Evolutionary conservation across 2,888 invertebrate species (phyloP), one percentile per base, ranked within the genome.

Genomic region (Pyrocoelia pectoralis): DNA sequence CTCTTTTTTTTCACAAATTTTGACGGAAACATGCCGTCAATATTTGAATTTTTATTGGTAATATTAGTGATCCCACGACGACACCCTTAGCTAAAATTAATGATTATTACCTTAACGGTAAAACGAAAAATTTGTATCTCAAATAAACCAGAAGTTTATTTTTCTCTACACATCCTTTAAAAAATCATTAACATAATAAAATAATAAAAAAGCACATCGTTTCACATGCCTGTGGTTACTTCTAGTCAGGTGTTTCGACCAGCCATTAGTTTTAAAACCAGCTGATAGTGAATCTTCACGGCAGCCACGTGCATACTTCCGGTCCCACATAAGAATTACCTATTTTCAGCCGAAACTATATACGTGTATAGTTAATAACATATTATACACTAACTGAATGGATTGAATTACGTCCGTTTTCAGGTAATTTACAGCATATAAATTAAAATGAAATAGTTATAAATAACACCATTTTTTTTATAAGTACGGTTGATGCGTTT

Each of bases 251-350:
- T 69, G 69, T 62, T 58, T 65, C 53, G 56, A 53, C 43, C 58
- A 60, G 65, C 62, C 66, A 66, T 69, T 69, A 66, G 59, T 65
- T 61, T 63, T 62, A 55, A 43, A 61, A 69, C 61, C 65, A 68
- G 67, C 65, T 68, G 70, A 70, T 70, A 70, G 60, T 63, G 61
- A 65, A 70, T 70, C 70, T 70, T 70, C 68, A 70, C 67, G 70
- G 68, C 65, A 56, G 63, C 61, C 68, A 68, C 65, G 61, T 57
- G 67, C 60, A 51, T 63, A 67, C 63, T 70, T 70, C 70, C 70
- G 70, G 66, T 68, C 56, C 61, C 60, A 65, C 60, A 61, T 29
- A 38, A 57, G 61, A 54, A 65, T 57, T 53, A 56, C 17, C 56
- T 61, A 56, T 60, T 54, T 54, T 59, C 54, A 60, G 13, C 40